Conservation (phyloP, 1,140 invertebrate species). For the Caenorhabditis elegans region DNA sequence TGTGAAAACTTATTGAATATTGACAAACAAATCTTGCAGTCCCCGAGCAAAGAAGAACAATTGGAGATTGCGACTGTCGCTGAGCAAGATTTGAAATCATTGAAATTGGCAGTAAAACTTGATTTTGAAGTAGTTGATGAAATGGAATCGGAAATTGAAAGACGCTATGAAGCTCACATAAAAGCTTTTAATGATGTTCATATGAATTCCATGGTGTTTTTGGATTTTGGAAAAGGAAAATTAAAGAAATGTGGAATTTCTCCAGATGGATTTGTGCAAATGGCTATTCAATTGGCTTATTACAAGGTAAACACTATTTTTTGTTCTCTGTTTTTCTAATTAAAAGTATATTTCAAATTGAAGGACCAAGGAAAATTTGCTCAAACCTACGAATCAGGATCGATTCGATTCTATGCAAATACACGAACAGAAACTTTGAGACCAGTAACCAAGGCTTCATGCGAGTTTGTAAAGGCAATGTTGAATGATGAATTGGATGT, state of each 20-base stretch:
- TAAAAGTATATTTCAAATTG: background rate
- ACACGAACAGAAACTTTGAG: slow-evolving; percentile 94
- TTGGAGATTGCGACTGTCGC: background rate
- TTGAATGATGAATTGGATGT: slow-evolving; percentile 69
- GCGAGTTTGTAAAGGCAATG: slow-evolving; percentile 88
- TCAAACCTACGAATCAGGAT: slow-evolving; percentile 93
- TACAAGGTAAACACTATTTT: slow-evolving; percentile 24
- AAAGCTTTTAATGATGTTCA: slow-evolving; percentile 46
- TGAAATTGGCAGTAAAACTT: slow-evolving; percentile 7
- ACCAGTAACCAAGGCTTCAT: slow-evolving; percentile 87
- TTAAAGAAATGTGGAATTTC: slow-evolving; percentile 68
- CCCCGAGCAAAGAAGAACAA: slow-evolving; percentile 4
- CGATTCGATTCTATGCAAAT: slow-evolving; percentile 90
- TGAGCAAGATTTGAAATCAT: background rate
- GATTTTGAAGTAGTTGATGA: slow-evolving; percentile 29
- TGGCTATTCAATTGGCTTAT: slow-evolving; percentile 68
- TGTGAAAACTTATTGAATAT: slow-evolving; percentile 53
- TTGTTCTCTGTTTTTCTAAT: background rate
- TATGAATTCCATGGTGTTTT: slow-evolving; percentile 52
- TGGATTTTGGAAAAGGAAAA: slow-evolving; percentile 53
- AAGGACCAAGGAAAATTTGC: slow-evolving; percentile 84
- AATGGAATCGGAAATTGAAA: slow-evolving; percentile 49
- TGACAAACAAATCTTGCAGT: slow-evolving; percentile 46
- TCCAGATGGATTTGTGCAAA: slow-evolving; percentile 70
- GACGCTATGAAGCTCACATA: slow-evolving; percentile 36